Percentiles rank a stretch among this genome's conserved stretches.
Conservation (phyloP, 1,140 invertebrate genomes). For the Coptotermes formosanus region DNA sequence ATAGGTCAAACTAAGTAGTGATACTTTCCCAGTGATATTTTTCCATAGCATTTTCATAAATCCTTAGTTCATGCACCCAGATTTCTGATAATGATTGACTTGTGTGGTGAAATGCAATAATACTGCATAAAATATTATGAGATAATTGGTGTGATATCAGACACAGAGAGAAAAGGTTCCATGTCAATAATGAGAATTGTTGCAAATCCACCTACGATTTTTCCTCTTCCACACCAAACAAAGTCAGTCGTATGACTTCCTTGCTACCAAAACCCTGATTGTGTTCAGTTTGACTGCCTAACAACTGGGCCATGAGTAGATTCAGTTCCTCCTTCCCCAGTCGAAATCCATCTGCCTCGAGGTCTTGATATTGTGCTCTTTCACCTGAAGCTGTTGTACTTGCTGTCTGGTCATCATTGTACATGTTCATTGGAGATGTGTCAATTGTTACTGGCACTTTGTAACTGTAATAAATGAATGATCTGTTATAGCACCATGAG, state of each 20-base stretch:
- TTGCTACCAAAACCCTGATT: neutral
- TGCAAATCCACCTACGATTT: neutral
- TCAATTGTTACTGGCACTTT: neutral
- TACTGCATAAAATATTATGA: no score
- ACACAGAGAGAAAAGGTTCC: no score
- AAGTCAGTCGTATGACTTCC: conserved; percentile 18
- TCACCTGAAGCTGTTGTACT: neutral
- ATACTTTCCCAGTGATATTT: no score
- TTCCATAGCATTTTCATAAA: no score
- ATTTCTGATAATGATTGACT: no score
- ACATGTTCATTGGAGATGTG: neutral
- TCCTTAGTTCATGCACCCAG: no score
- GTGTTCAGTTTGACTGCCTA: conserved; percentile 23
- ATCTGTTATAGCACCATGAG: neutral
- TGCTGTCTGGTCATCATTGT: neutral
- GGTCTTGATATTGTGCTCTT: neutral
- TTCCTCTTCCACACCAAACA: conserved; percentile 11
- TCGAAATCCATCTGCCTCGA: neutral
- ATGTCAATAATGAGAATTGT: no score
- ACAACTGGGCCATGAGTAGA: conserved; percentile 39
- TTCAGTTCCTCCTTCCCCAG: conserved; percentile 38
- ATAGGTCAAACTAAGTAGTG: no score
- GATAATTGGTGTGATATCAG: no score
- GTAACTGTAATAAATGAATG: neutral
- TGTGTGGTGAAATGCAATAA: no score